A percentile compares a stretch with the other conserved stretches of the same genome.
phyloP scores from a whole-genome alignment of 1,140 invertebrate species.

The Diploscapter pachys region DNA sequence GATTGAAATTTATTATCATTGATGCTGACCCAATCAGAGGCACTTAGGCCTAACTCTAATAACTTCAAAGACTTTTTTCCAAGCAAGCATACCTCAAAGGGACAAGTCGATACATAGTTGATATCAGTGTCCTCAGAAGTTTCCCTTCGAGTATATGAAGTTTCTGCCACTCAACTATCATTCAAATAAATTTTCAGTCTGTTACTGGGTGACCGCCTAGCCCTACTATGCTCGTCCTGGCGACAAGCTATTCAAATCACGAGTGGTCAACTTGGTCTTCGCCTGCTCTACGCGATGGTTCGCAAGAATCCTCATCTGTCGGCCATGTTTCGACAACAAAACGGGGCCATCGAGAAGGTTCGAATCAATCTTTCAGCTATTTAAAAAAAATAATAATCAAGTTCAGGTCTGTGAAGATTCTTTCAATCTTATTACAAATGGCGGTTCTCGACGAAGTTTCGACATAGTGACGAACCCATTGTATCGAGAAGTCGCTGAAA shows the following conservation, averaged over 20 bases:
- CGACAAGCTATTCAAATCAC: constrained; percentile 24
- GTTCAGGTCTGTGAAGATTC: background rate
- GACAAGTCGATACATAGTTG: too few species aligned
- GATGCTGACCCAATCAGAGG: background rate
- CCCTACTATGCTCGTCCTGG: constrained; percentile 23
- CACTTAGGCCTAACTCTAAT: background rate
- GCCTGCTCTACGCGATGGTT: constrained; percentile 28
- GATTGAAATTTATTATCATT: background rate
- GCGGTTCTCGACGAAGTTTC: constrained; percentile 6
- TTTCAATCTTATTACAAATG: constrained; percentile 11
- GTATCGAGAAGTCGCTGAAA: constrained; percentile 26
- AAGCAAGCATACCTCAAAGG: too few species aligned
- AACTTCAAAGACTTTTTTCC: too few species aligned
- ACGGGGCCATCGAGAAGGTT: background rate
- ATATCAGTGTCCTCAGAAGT: too few species aligned
- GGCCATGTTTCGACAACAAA: background rate
- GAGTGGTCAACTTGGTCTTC: constrained; percentile 30
- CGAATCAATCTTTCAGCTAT: background rate
- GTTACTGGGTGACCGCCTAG: constrained; percentile 19
- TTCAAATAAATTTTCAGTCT: constrained; percentile 14
- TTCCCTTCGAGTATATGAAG: background rate
- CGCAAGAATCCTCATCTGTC: constrained; percentile 29
- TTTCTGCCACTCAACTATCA: background rate
- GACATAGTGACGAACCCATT: constrained; percentile 20
- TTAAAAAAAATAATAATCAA: background rate